These are phyloP conservation scores for Brachionus asplanchnoidis DNA, from an alignment of 1,140 invertebrate genomes.

Conservation along the genomic window DNA sequence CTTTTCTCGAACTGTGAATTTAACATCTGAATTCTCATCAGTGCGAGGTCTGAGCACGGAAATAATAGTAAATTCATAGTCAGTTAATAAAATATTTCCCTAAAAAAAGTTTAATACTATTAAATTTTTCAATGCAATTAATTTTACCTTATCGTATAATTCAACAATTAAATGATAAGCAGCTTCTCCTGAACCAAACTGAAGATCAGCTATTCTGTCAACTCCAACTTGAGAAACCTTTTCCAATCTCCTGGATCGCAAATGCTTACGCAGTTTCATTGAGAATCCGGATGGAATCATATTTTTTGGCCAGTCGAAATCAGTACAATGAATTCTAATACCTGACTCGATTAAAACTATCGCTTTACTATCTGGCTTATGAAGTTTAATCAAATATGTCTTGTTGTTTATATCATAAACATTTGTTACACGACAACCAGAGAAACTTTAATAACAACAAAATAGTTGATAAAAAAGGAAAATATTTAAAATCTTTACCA, in stretches of 20 bases:
- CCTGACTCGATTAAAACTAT: slow-evolving; percentile 88
- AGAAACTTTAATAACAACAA: neutral
- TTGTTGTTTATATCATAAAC: slow-evolving; percentile 95
- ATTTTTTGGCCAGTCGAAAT: slow-evolving; percentile 98
- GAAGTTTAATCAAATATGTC: slow-evolving; percentile 85
- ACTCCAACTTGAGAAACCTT: slow-evolving; percentile 77
- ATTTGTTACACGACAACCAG: slow-evolving; percentile 77
- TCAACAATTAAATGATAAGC: slow-evolving; percentile 94
- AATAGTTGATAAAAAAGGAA: neutral
- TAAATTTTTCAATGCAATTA: neutral
- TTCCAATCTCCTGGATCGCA: slow-evolving; percentile 90
- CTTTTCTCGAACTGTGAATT: slow-evolving; percentile 82
- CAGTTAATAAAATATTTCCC: slow-evolving; percentile 91
- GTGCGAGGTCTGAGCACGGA: slow-evolving; percentile 87
- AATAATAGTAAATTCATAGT: slow-evolving; percentile 81
- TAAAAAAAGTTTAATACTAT: slow-evolving; percentile 41
- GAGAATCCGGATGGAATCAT: slow-evolving; percentile 86
- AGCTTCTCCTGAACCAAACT: slow-evolving; percentile 70
- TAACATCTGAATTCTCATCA: slow-evolving; percentile 79
- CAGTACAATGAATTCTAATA: slow-evolving; percentile 82
- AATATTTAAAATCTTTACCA: neutral
- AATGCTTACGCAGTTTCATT: slow-evolving; percentile 97
- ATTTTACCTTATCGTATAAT: slow-evolving; percentile 75
- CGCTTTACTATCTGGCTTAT: slow-evolving; percentile 46
- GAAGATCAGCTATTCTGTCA: slow-evolving; percentile 56